Evolutionary conservation across 2,888 invertebrate species (phyloP), one percentile per base, ranked within the genome.

Genomic region (Arge pagana): DNA sequence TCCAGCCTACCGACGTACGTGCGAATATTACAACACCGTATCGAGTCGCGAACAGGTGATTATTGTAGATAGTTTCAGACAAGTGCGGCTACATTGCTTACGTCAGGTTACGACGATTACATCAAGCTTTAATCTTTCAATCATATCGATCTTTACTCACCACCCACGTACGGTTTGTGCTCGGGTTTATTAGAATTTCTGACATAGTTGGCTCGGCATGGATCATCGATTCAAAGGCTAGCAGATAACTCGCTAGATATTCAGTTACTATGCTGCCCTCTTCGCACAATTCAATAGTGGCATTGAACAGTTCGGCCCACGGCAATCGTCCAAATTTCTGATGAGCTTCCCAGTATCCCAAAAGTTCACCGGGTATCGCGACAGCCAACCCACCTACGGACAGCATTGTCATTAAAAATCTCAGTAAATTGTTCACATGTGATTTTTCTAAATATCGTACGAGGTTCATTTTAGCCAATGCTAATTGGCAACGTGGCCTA

Each of bases 291-390:
- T 86, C 79, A 41, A 92, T 92, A 1, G 90, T 83, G 0, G 94
- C 94, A 57, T 83, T 76, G 55, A 97, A 85, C 16, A 97, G 78
- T 0, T 86, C 83, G 36, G 76, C 76, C 96, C 96, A 97, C 0
- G 84, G 82, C 41, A 95, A 77, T 55, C 80, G 82, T 3, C 93
- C 94, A 70, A 87, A 92, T 59, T 77, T 79, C 59, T 83, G 76
- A 77, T 93, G 85, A 26, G 92, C 84, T 52, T 81, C 85, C 83
- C 88, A 88, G 73, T 93, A 93, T 1, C 96, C 96, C 50, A 83
- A 79, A 11, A 96, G 74, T 77, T 96, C 96, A 6, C 94, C 94
- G 0, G 96, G 96, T n/a, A 96, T 88, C 10, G 88, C 96, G 10
- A 90, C 83, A 0, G 93, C 83, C 61, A 86, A 76, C 0, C 86